Base-by-base conservation (phyloP, 2,797 vertebrate genomes). In the Rhinella marina region DNA sequence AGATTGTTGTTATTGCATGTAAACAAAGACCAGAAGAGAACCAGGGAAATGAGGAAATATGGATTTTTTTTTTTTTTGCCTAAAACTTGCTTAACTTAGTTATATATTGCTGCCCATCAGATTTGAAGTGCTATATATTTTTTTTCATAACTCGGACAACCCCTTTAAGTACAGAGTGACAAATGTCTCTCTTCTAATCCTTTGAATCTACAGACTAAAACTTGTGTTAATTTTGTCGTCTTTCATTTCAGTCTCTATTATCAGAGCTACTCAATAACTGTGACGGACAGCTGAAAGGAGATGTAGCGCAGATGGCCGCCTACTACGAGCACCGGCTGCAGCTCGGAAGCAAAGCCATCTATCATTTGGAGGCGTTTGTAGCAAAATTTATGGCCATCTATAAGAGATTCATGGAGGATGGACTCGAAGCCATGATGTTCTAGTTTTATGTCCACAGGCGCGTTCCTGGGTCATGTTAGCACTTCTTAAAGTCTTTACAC, bases 391-490 rank as follows among this genome's bases (percentile, higher is more conserved):
- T 99, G 98, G 97, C 98, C 83, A 93, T 98, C 86, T 99, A 99
- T 93, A 99, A 99, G 95, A 98, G 97, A 92, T 99, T 99, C 89
- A 99, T 99, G 98, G 98, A 99, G 89, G 98, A 99, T 16, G 98
- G 98, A 8, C 93, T 99, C 79, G 97, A 99, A 90, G 97, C 95
- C 86, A 97, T 99, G 95, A 95, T 98, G 94, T 99, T 99, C 89
- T 99, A 93, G 72, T 10, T 75, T 21, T 32, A 59, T 75, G 25
- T 32, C 29, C 25, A 7, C 12, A 29, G 80, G 27, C 14, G 29
- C 32, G 50, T 72, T 29, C 6, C 56, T 59, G 2, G 17, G 70
- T 10, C n/a, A 23, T 56, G 52, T 56, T 56, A 3, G 25, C 52
- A 54, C 52, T 72, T 72, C 1, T 29, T 13, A 75, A 10, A 2